Evolutionary conservation across 2,888 invertebrate genomes (phyloP).

Genomic region (Trachelus tabidus): DNA sequence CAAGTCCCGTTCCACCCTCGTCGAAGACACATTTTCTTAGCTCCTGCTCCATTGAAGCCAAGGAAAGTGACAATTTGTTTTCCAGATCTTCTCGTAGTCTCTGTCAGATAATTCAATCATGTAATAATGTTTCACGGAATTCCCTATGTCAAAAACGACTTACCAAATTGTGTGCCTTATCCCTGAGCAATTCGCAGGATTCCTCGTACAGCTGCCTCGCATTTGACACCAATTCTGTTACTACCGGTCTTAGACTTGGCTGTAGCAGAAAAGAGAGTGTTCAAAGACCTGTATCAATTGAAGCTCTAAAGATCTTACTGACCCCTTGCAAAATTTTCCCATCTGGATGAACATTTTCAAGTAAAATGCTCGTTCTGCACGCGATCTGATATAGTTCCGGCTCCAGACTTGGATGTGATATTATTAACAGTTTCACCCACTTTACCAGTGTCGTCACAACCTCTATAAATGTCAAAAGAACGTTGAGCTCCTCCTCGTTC

Average conservation of each 20-base stretch:
- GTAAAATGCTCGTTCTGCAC: conserved; percentile 74
- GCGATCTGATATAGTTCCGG: conserved; percentile 82
- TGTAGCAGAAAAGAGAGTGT: conserved; percentile 45
- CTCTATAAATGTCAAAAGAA: conserved; percentile 84
- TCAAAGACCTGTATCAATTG: background rate
- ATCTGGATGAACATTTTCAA: conserved; percentile 83
- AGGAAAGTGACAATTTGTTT: conserved; percentile 74
- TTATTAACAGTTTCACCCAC: conserved; percentile 77
- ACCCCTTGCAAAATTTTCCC: conserved; percentile 84
- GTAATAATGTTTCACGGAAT: background rate
- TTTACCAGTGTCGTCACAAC: conserved; percentile 88
- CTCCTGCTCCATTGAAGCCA: conserved; percentile 79
- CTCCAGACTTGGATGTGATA: conserved; percentile 76
- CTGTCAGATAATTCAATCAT: conserved; percentile 44
- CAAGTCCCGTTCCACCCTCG: conserved; percentile 69
- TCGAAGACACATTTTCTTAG: conserved; percentile 76
- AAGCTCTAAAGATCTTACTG: conserved; percentile 34
- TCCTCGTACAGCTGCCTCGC: conserved; percentile 78
- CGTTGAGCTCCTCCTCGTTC: conserved; percentile 75
- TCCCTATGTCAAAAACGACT: conserved; percentile 29
- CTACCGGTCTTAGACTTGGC: conserved; percentile 77
- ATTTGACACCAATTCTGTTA: conserved; percentile 80
- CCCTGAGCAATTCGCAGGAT: conserved; percentile 76
- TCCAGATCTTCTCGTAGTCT: conserved; percentile 76
- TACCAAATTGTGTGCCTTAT: conserved; percentile 75